These are phyloP conservation scores for Carpatolechia fugitivella DNA, from an alignment of 2,888 invertebrate species.

Conservation along the genomic window DNA sequence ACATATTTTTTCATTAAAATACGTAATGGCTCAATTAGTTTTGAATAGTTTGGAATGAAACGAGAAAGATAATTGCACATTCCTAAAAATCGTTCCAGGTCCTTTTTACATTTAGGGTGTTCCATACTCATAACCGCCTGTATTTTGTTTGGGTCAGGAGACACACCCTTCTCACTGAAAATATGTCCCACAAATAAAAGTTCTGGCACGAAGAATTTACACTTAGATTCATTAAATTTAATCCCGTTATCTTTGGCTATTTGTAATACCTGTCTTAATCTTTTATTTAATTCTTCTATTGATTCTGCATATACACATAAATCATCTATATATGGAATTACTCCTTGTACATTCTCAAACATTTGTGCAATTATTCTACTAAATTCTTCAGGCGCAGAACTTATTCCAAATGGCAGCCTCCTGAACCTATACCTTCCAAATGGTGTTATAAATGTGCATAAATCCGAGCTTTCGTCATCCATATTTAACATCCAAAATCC, in stretches of 20 bases:
- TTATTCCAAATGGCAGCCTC: background rate
- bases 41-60: slow-evolving; percentile 19
- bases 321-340: background rate
- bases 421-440: background rate
- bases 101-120: slow-evolving; percentile 12
- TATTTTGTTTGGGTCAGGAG: slow-evolving; percentile 15
- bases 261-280: background rate
- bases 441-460: background rate
- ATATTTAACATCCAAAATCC: background rate
- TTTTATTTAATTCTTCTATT: background rate
- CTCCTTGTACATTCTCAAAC: slow-evolving; percentile 18
- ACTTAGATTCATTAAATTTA: too few species aligned
- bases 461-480: background rate
- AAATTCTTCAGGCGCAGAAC: background rate
- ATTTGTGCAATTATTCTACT: slow-evolving; percentile 5
- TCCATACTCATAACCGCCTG: slow-evolving; percentile 21
- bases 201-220: too few species aligned
- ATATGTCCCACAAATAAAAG: slow-evolving; percentile 15
- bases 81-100: slow-evolving; percentile 19
- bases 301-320: background rate
- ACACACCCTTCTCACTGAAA: slow-evolving; percentile 15
- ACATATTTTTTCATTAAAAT: too few species aligned
- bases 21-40: too few species aligned
- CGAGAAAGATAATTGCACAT: slow-evolving; percentile 21
- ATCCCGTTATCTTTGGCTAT: too few species aligned